phyloP scores from a whole-genome alignment of 2,113 vertebrate genomes.

The Psilopogon haemacephalus region DNA sequence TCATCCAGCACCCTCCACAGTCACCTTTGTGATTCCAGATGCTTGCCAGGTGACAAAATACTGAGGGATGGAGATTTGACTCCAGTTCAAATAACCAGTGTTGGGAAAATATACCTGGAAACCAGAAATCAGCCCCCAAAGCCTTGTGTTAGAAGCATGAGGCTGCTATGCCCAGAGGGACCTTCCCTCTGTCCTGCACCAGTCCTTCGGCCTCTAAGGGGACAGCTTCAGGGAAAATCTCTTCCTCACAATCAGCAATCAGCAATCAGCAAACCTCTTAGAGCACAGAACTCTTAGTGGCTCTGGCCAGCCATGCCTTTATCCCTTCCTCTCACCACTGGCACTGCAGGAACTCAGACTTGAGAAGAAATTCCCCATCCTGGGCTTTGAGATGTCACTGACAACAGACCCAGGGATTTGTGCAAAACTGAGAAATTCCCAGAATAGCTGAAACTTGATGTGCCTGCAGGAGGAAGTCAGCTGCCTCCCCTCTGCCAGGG shows the following conservation, averaged over 20 bases:
- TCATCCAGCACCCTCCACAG: background rate
- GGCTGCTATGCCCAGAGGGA: background rate
- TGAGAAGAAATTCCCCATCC: conserved; percentile 19
- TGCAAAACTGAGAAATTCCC: conserved; percentile 7
- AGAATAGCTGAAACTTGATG: background rate
- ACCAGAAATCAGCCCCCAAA: background rate
- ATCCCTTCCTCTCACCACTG: background rate
- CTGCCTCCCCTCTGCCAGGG: conserved; percentile 7
- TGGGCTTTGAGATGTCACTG: background rate
- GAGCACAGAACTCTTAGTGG: background rate
- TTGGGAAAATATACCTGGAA: background rate
- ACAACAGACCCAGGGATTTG: background rate
- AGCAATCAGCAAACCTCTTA: background rate
- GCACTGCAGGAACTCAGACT: background rate
- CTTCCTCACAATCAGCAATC: background rate
- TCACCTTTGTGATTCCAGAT: background rate
- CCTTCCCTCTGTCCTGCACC: background rate
- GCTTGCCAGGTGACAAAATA: background rate
- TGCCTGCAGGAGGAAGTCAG: conserved; percentile 17
- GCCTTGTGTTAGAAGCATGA: background rate
- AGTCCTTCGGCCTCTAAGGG: background rate
- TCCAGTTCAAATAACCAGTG: background rate
- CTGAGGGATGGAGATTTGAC: background rate
- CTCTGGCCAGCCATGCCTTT: background rate
- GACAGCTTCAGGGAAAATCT: background rate